Evolutionary conservation across 2,113 vertebrate genomes (phyloP), one percentile per base, ranked within the genome.

Genomic region (Ornithorhynchus anatinus): DNA sequence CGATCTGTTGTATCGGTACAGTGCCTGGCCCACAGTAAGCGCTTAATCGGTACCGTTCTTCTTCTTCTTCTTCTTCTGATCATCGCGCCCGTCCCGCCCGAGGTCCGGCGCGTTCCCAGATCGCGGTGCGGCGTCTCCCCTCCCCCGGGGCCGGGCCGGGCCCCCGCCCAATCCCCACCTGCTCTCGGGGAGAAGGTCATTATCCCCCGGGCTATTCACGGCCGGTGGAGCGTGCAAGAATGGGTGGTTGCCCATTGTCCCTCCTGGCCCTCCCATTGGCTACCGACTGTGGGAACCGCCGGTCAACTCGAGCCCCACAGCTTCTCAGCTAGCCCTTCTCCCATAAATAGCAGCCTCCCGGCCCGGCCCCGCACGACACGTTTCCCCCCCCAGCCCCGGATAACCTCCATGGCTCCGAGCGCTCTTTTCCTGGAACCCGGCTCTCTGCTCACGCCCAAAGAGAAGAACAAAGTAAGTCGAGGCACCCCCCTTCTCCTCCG

Each of bases 381-480:
- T 7, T 12, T 39, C 27, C 3, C 39, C 25, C 53, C 32, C 31
- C 27, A n/a, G 17, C 15, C 10, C 16, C 10, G 22, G 33, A 16
- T 17, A 9, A 50, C 15, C 47, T 17, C 45, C 47, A 92, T 90
- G 90, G 91, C 92, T 64, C 92, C 88, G 33, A 78, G 81, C 48
- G n/a, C 57, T 0, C 51, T 69, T 36, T 81, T 88, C 76, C 9
- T 85, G 84, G 84, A 89, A 62, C 73, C 80, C 0, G 80, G 86
- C 40, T 73, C 67, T 20, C 33, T 81, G 69, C 73, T 87, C 36
- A 83, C 66, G 1, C 77, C 80, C 4, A 89, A 90, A 58, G 82
- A 89, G 72, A 93, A 89, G 84, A 89, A 79, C 10, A 94, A 93
- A 90, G 93, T 94, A 89, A 91, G 92, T 88, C n/a, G 32, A 1